These are phyloP conservation scores for Willisornis vidua DNA, from an alignment of 2,113 vertebrate species.

Conservation along the genomic window DNA sequence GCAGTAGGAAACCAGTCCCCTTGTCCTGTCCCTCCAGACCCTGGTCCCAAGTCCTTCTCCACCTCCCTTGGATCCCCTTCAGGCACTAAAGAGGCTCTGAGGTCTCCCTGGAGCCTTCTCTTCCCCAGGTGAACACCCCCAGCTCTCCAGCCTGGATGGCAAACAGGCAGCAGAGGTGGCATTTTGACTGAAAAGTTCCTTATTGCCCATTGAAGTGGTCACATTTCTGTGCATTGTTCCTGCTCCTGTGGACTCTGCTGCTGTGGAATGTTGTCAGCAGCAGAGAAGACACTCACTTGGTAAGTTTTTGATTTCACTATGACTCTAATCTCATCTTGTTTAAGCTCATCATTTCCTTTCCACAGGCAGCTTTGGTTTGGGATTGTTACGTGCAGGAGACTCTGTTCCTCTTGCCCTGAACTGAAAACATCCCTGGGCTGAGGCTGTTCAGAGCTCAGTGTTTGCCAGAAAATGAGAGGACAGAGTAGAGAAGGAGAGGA, in stretches of 20 bases:
- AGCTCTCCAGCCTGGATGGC: not conserved
- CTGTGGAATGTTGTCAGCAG: constrained; percentile 30
- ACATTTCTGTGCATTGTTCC: constrained; percentile 41
- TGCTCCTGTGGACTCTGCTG: not conserved
- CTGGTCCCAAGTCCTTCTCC: not conserved
- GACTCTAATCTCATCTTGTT: constrained; percentile 3
- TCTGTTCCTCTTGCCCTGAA: not conserved
- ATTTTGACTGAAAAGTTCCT: constrained; percentile 58
- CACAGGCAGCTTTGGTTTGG: not conserved
- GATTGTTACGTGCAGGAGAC: not conserved
- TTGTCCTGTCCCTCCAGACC: not conserved
- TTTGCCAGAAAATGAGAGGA: not conserved
- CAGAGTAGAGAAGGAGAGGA: not conserved
- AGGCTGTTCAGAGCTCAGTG: not conserved
- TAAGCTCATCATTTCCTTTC: not conserved
- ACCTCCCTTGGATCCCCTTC: not conserved
- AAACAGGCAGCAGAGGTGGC: constrained; percentile 37
- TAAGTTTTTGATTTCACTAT: constrained; percentile 31
- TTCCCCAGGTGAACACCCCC: not conserved
- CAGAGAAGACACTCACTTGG: constrained; percentile 6
- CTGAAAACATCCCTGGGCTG: not conserved
- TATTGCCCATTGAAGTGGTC: constrained; percentile 38
- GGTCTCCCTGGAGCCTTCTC: not conserved
- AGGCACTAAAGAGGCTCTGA: not conserved
- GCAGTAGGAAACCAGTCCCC: not conserved